These are phyloP conservation scores for Drosophila bifasciata DNA, from an alignment of 1,140 invertebrate species.

Conservation along the genomic window DNA sequence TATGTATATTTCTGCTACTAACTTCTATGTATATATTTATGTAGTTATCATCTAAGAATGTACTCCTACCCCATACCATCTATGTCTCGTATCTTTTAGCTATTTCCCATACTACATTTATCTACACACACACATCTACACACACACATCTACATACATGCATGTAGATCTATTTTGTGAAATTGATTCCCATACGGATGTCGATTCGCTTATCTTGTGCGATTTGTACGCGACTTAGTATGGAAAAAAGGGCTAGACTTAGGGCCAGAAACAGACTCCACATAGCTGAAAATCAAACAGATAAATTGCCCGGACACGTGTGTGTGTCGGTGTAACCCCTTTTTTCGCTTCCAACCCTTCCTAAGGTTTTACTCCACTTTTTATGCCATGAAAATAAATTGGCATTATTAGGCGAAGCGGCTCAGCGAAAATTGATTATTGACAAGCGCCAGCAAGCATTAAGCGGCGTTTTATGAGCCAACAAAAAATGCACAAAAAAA, in stretches of 20 bases:
- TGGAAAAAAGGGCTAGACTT: conserved; percentile 2
- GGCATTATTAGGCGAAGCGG: conserved; percentile 70
- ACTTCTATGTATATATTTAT: no score
- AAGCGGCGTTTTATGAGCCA: conserved; percentile 74
- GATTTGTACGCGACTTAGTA: conserved; percentile 41
- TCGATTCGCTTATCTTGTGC: conserved; percentile 24
- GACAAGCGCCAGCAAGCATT: conserved; percentile 69
- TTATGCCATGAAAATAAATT: conserved; percentile 65
- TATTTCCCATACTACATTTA: no score
- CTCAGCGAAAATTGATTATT: conserved; percentile 79
- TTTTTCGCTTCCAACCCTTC: no score
- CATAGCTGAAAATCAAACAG: conserved; percentile 71
- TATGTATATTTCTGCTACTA: no score
- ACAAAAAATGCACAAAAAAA: not conserved
- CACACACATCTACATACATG: no score
- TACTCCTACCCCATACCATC: no score
- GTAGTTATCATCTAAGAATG: no score
- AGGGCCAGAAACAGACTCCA: conserved; percentile 5
- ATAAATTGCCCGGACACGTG: conserved; percentile 70
- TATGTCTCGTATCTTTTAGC: no score
- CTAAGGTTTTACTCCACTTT: no score
- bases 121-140: no score
- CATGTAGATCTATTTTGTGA: no score
- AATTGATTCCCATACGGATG: conserved; percentile 33
- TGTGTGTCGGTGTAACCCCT: conserved; percentile 9